A percentile compares a stretch with the other conserved stretches of the same genome.
These are phyloP conservation scores for Phenganax stokvisi DNA, from an alignment of 92 coral and sea anemone species.

Conservation along the genomic window DNA sequence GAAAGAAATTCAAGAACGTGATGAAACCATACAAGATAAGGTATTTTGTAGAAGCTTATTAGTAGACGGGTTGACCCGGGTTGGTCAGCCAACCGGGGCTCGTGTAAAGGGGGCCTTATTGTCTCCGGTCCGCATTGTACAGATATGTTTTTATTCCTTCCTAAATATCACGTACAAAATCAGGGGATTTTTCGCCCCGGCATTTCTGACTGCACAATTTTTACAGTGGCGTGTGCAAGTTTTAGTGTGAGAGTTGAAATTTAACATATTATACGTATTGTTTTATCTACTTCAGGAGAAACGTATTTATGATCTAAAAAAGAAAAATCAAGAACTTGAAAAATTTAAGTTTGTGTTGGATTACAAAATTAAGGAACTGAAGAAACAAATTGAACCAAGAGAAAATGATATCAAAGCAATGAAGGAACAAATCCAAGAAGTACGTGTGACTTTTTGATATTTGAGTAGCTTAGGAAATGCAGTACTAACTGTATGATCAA, in stretches of 20 bases:
- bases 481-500: neutral
- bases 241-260: no score
- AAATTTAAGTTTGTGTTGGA: constrained; percentile 98
- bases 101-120: neutral
- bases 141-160: neutral
- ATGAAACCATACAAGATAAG: constrained; percentile 99
- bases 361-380: constrained; percentile 93
- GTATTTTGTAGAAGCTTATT: constrained; percentile 18
- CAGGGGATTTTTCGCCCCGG: no score
- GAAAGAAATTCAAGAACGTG: constrained; percentile 99
- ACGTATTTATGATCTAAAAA: constrained; percentile 93
- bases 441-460: constrained; percentile 10
- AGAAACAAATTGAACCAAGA: constrained; percentile 96
- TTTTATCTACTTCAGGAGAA: constrained; percentile 65
- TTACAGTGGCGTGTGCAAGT: no score
- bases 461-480: no score
- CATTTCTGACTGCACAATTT: no score
- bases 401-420: constrained; percentile 97
- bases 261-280: neutral
- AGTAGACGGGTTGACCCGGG: neutral
- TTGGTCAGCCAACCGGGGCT: neutral
- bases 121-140: neutral
- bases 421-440: constrained; percentile 99
- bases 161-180: no score
- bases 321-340: constrained; percentile 95